phyloP scores from a whole-genome alignment of 2,888 invertebrate genomes.

The Coecobrya sp. region DNA sequence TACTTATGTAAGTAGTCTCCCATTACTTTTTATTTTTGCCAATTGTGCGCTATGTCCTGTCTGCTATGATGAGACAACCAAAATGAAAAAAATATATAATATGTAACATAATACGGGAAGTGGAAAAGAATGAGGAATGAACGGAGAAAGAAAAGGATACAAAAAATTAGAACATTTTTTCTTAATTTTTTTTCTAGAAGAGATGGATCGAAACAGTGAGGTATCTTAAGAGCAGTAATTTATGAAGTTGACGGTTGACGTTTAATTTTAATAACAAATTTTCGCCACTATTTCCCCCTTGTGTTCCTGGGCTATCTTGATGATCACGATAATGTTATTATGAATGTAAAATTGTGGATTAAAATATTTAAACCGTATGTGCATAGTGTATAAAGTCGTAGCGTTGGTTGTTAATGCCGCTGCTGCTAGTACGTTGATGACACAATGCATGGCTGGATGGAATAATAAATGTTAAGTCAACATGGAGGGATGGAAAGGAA shows the following conservation, averaged over 20 bases:
- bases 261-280: conserved; percentile 44
- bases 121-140: background rate
- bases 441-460: background rate
- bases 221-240: no score
- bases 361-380: background rate
- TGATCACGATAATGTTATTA: background rate
- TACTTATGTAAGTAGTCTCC: background rate
- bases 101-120: background rate
- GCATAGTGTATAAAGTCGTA: background rate
- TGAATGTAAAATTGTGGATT: background rate
- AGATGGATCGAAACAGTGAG: background rate
- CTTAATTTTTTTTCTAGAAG: background rate
- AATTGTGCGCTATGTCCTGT: no score
- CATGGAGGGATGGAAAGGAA: background rate
- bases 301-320: background rate
- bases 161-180: background rate
- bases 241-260: conserved; percentile 18
- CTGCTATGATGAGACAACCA: no score
- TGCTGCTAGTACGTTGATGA: background rate
- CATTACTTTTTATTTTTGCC: no score
- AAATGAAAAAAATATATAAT: no score
- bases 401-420: background rate
- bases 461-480: background rate
- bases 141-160: background rate
- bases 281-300: background rate